phyloP scores from a whole-genome alignment of 2,888 invertebrate genomes.

The Papilio elwesi region DNA sequence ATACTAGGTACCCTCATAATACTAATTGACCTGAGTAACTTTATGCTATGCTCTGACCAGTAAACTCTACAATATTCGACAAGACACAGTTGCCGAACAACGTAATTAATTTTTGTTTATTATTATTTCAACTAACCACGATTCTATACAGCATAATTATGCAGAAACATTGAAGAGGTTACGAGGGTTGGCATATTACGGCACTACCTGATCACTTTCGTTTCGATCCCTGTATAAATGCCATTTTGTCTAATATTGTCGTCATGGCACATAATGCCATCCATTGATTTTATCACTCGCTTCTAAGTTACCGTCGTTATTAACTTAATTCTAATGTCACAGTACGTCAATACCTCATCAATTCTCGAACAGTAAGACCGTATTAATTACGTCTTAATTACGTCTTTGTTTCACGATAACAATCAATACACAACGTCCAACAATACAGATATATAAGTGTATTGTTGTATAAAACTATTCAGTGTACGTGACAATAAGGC shows the following conservation, averaged over 20 bases:
- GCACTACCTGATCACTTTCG: too few relatives aligned
- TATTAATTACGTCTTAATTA: constrained; percentile 26
- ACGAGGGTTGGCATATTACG: too few relatives aligned
- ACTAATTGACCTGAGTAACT: constrained; percentile 45
- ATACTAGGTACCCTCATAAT: constrained; percentile 7
- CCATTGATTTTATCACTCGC: too few relatives aligned
- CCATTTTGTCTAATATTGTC: too few relatives aligned
- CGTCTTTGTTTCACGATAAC: constrained; percentile 14
- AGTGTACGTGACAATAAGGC: constrained; percentile 25
- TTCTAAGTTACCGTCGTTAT: too few relatives aligned
- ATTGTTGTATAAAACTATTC: constrained; percentile 35
- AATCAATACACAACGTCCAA: constrained; percentile 7
- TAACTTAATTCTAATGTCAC: neutral
- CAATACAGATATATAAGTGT: constrained; percentile 10
- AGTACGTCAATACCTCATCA: neutral
- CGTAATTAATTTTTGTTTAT: constrained; percentile 41
- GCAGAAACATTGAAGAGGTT: too few relatives aligned
- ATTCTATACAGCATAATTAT: too few relatives aligned
- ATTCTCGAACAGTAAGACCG: neutral
- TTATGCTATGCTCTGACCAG: constrained; percentile 47
- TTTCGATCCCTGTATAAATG: too few relatives aligned
- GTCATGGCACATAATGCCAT: too few relatives aligned
- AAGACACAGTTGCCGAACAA: constrained; percentile 39
- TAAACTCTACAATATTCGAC: constrained; percentile 43
- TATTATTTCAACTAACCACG: neutral